Base-by-base conservation (phyloP, 2,113 vertebrate genomes). In the Elephantulus edwardii region DNA sequence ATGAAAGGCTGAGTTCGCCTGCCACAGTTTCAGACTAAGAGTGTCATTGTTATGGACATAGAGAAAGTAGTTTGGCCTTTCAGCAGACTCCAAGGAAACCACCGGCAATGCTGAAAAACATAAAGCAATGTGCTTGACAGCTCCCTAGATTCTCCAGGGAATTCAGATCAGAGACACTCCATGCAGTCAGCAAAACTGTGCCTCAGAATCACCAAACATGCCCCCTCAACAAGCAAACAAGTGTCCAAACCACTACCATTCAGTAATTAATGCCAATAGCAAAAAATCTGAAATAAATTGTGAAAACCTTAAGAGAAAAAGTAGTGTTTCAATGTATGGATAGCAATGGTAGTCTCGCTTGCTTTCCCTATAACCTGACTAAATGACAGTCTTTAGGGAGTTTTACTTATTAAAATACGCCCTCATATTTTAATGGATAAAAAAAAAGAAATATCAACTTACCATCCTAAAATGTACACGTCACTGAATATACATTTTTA, bases 61-160 rank as follows among this genome's bases (percentile, higher is more conserved):
- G 40, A 99, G 97, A 96, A 99, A 99, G 96, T 98, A 99, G 97
- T 99, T 99, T 48, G 99, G 99, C 76, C 99, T 98, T 96, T 99
- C 99, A 3, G 99, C 99, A 94, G 99, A 99, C 91, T 99, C 99
- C 93, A 99, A 93, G 1, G 99, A 99, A 95, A 99, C 97, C 76
- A 98, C 97, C 28, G 98, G 97, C 24, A 98, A 87, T 33, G 98
- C 99, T 99, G 96, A 19, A 82, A 93, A 28, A 91, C 38, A 97
- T 6, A 82, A 91, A 94, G 76, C 52, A 60, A n/a, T 6, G 6
- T 35, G 17, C 72, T 46, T 83, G 54, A 84, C 46, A 62, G 20
- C 24, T 7, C 10, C 10, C 52, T 20, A 4, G 50, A 10, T 5
- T 6, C 52, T 46, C 74, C 22, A 4, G 30, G 8, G 58, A 80